A percentile compares a stretch with the other conserved stretches of the same genome.
These are phyloP conservation scores for Channallabes apus DNA, from an alignment of 2,797 vertebrate species.

Conservation along the genomic window DNA sequence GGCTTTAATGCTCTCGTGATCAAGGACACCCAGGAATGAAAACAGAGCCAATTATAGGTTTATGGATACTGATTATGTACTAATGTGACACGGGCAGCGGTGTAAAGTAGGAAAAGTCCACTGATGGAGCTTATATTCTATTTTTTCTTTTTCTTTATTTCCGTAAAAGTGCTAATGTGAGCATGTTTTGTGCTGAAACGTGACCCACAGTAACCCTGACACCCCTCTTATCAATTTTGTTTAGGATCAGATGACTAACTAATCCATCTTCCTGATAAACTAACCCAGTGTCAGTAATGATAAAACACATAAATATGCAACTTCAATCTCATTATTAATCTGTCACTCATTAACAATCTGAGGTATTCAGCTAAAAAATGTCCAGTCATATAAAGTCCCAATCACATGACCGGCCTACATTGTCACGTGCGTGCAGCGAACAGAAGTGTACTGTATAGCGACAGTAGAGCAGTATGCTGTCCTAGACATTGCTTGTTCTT, in stretches of 20 bases:
- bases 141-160: background rate
- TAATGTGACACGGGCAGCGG: background rate
- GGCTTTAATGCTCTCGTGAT: slow-evolving; percentile 35
- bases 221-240: background rate
- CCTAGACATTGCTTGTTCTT: no score
- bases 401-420: no score
- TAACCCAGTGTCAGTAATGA: background rate
- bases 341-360: no score
- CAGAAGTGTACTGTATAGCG: no score
- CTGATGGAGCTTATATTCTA: background rate
- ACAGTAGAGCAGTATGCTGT: no score
- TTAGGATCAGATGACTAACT: background rate
- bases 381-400: no score
- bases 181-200: background rate
- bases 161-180: background rate
- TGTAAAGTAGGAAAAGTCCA: background rate
- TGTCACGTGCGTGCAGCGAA: no score
- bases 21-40: slow-evolving; percentile 19
- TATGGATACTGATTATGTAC: slow-evolving; percentile 25
- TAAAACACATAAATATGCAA: background rate
- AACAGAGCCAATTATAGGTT: background rate
- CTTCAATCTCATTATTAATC: background rate
- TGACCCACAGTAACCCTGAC: background rate
- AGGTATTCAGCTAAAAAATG: no score
- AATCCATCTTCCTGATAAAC: background rate